phyloP scores from a whole-genome alignment of 2,888 invertebrate species.

The Sphaerophoria rueppellii region DNA sequence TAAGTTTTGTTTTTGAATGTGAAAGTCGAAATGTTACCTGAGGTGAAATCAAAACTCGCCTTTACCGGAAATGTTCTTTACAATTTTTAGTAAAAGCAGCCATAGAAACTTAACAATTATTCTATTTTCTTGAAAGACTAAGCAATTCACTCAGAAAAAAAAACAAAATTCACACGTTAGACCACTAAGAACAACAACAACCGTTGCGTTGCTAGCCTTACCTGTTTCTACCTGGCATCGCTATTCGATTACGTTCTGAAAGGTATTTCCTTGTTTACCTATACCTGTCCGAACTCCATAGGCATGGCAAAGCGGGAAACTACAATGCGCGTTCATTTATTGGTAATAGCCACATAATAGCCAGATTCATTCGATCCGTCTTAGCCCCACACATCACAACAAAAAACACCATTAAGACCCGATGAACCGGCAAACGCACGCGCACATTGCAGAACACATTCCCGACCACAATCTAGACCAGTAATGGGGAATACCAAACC shows the following conservation, averaged over 20 bases:
- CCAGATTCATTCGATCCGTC: slow-evolving; percentile 48
- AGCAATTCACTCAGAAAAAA: not conserved
- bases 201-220: no score
- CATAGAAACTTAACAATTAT: no score
- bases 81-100: no score
- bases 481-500: slow-evolving; percentile 61
- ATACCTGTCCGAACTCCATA: slow-evolving; percentile 44
- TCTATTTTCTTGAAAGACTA: no score
- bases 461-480: slow-evolving; percentile 65
- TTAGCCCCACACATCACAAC: not conserved
- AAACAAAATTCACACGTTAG: slow-evolving; percentile 54
- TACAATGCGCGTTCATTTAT: slow-evolving; percentile 69
- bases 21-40: no score
- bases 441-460: slow-evolving; percentile 50
- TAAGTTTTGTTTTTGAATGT: no score
- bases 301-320: slow-evolving; percentile 50
- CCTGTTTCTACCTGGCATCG: no score
- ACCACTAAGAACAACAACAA: not conserved
- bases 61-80: no score
- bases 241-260: not conserved
- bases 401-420: not conserved
- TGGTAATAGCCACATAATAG: slow-evolving; percentile 71
- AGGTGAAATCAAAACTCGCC: no score
- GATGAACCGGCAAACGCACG: slow-evolving; percentile 60
- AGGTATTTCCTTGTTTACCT: slow-evolving; percentile 70